Conservation (phyloP, 2,888 invertebrate species). For the Ectemnius lituratus region DNA sequence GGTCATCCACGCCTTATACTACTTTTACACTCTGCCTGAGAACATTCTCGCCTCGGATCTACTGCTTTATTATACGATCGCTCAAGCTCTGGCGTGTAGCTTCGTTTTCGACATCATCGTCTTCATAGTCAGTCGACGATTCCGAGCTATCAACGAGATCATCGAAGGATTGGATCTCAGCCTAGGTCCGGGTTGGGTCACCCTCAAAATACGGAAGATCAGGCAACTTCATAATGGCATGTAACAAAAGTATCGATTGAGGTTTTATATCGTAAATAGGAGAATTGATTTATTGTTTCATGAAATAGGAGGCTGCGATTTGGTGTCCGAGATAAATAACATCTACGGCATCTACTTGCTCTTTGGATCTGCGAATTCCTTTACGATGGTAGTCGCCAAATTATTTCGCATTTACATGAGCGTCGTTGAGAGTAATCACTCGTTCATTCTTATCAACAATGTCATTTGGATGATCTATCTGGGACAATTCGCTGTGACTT, state of each 20-base stretch:
- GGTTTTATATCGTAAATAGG: neutral
- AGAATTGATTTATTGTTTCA: constrained; percentile 6
- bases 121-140: constrained; percentile 58
- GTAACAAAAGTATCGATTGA: constrained; percentile 12
- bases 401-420: constrained; percentile 70
- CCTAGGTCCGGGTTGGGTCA: constrained; percentile 47
- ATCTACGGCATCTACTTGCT: constrained; percentile 65
- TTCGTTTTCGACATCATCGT: constrained; percentile 65
- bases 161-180: constrained; percentile 55
- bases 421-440: constrained; percentile 61
- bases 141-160: constrained; percentile 57
- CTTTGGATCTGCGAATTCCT: constrained; percentile 66
- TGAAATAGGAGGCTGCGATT: constrained; percentile 56
- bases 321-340: constrained; percentile 60
- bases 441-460: constrained; percentile 67
- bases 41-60: constrained; percentile 67
- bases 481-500: constrained; percentile 61
- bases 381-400: constrained; percentile 68
- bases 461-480: constrained; percentile 67
- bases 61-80: constrained; percentile 66
- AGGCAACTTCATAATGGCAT: constrained; percentile 63
- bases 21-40: constrained; percentile 60
- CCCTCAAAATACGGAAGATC: constrained; percentile 61
- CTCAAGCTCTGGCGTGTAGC: constrained; percentile 62
- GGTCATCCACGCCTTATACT: constrained; percentile 62